These are phyloP conservation scores for Istiophorus platypterus DNA, from an alignment of 2,113 vertebrate genomes.

Conservation along the genomic window DNA sequence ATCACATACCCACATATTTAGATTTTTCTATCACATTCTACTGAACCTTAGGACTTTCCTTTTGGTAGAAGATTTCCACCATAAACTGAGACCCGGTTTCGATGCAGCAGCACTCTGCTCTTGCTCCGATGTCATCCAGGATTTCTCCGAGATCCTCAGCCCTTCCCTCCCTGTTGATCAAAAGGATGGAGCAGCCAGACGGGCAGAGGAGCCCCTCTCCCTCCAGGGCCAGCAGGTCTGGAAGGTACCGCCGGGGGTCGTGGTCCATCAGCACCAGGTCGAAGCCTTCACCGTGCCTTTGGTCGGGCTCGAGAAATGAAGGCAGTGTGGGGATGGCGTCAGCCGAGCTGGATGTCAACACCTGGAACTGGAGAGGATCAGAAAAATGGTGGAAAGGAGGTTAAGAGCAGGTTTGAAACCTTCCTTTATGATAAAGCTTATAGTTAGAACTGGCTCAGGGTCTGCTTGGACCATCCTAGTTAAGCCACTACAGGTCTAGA, in stretches of 20 bases:
- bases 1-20: neutral
- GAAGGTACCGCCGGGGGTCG: conserved; percentile 71
- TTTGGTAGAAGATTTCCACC: conserved; percentile 55
- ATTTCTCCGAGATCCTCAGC: conserved; percentile 24
- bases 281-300: conserved; percentile 25
- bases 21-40: neutral
- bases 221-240: conserved; percentile 75
- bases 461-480: no score
- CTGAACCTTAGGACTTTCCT: neutral
- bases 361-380: conserved; percentile 74
- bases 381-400: neutral
- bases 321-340: conserved; percentile 68
- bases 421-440: no score
- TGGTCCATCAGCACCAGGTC: conserved; percentile 82
- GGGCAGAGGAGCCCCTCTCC: conserved; percentile 62
- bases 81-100: conserved; percentile 15
- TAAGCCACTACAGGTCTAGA: no score
- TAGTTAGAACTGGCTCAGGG: no score
- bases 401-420: no score
- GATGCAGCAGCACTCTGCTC: conserved; percentile 51
- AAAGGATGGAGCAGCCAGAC: conserved; percentile 68
- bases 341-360: conserved; percentile 71
- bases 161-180: conserved; percentile 58
- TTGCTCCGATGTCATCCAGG: conserved; percentile 56
- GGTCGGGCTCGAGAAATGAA: conserved; percentile 16